Conservation (phyloP, 2,113 vertebrate genomes). For the Paratilapia polleni region DNA sequence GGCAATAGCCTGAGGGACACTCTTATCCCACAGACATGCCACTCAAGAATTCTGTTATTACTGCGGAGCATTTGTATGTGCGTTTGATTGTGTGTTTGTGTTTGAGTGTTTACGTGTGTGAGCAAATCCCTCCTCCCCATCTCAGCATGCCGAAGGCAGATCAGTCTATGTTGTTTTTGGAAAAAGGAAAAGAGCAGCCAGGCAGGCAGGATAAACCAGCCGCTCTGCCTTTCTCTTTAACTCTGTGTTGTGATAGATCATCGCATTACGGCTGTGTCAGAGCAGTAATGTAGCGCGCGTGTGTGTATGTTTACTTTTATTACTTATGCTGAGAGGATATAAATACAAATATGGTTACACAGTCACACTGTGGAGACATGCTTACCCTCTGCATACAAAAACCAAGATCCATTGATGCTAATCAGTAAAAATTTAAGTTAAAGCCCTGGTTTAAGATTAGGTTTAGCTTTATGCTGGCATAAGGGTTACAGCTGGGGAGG, state of each 20-base stretch:
- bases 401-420: not conserved
- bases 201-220: constrained; percentile 26
- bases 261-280: constrained; percentile 3
- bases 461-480: not conserved
- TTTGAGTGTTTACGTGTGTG: constrained; percentile 30
- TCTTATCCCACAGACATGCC: constrained; percentile 17
- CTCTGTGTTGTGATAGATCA: constrained; percentile 7
- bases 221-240: not conserved
- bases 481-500: too few relatives aligned
- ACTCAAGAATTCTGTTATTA: constrained; percentile 34
- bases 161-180: constrained; percentile 64
- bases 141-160: constrained; percentile 26
- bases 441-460: not conserved
- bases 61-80: constrained; percentile 14
- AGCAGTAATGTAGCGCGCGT: not conserved
- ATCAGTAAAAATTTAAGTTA: not conserved
- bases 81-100: constrained; percentile 3
- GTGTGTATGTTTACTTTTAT: not conserved
- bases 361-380: not conserved
- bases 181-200: constrained; percentile 39
- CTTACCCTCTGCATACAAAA: not conserved
- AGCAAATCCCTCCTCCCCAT: constrained; percentile 7
- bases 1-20: constrained; percentile 34
- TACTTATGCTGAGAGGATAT: not conserved
- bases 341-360: not conserved